Conservation (phyloP, 2,113 vertebrate genomes). For the Indri indri region DNA sequence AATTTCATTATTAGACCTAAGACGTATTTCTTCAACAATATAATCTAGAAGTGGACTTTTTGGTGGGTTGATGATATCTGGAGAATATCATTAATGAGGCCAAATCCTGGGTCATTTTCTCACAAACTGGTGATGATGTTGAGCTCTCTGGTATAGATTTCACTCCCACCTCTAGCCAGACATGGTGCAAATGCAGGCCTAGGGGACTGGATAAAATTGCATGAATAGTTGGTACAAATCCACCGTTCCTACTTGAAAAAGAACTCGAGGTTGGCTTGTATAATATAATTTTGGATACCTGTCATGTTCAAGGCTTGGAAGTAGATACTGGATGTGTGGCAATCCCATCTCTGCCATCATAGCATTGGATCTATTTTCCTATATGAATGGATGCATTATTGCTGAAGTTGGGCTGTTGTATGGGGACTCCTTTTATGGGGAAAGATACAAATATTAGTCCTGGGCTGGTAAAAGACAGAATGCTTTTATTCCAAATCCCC, state of each 20-base stretch:
- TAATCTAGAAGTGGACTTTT: not conserved
- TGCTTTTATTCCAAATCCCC: not conserved
- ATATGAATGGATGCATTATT: not conserved
- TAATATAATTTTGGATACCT: not conserved
- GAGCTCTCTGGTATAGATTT: not conserved
- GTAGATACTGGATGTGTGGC: not conserved
- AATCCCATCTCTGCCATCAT: not conserved
- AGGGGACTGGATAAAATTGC: not conserved
- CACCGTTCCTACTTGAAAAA: not conserved
- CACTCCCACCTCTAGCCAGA: not conserved
- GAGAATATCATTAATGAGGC: not conserved
- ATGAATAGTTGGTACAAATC: not conserved
- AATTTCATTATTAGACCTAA: conserved; percentile 1
- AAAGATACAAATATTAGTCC: not conserved
- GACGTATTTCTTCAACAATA: not conserved
- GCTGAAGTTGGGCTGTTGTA: not conserved
- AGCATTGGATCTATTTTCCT: not conserved
- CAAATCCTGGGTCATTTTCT: not conserved
- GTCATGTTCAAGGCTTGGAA: not conserved
- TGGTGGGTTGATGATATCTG: not conserved
- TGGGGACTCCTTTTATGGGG: not conserved
- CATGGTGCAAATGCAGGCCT: not conserved
- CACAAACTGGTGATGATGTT: not conserved
- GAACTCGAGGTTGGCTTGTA: not conserved
- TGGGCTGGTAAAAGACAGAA: not conserved